phyloP scores from a whole-genome alignment of 2,888 invertebrate genomes.

The Cylloceria caligata region DNA sequence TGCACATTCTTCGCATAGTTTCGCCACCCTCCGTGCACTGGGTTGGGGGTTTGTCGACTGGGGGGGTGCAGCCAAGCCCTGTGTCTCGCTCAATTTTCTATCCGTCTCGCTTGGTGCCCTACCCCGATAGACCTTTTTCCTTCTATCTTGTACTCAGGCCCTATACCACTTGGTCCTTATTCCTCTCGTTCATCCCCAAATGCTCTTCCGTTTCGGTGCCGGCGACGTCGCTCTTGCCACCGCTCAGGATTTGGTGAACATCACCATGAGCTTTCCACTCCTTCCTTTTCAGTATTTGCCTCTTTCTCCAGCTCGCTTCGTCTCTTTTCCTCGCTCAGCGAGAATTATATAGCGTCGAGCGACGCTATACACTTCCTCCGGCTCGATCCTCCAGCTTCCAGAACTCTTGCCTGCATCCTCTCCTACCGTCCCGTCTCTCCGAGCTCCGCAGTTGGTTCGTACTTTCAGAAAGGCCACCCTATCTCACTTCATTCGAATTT shows the following conservation, averaged over 20 bases:
- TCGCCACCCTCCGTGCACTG: constrained; percentile 86
- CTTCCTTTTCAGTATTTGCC: constrained; percentile 44
- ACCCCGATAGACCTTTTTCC: constrained; percentile 68
- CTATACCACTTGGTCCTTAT: constrained; percentile 53
- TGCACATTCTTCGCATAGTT: constrained; percentile 99
- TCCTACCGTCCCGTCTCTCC: constrained; percentile 12
- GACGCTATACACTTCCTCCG: constrained; percentile 15
- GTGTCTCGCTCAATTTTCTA: constrained; percentile 65
- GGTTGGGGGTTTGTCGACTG: constrained; percentile 67
- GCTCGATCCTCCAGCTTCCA: constrained; percentile 19
- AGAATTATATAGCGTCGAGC: constrained; percentile 22
- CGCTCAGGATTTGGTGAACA: constrained; percentile 56
- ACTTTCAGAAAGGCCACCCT: constrained; percentile 10
- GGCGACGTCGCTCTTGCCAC: constrained; percentile 34
- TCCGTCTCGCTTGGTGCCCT: constrained; percentile 59
- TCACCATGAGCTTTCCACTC: constrained; percentile 40
- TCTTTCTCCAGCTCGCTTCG: constrained; percentile 41
- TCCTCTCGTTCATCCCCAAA: constrained; percentile 65
- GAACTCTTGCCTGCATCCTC: constrained; percentile 39
- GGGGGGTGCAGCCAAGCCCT: constrained; percentile 71
- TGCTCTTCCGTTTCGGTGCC: constrained; percentile 43
- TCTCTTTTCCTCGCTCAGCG: constrained; percentile 30
- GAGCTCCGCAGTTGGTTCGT: neutral
- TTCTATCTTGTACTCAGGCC: constrained; percentile 65
- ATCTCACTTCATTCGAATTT: constrained; percentile 40